A percentile compares a stretch with the other conserved stretches of the same genome.
These are phyloP conservation scores for Heliopora coerulea DNA, from an alignment of 92 coral and sea anemone genomes.

Conservation along the genomic window DNA sequence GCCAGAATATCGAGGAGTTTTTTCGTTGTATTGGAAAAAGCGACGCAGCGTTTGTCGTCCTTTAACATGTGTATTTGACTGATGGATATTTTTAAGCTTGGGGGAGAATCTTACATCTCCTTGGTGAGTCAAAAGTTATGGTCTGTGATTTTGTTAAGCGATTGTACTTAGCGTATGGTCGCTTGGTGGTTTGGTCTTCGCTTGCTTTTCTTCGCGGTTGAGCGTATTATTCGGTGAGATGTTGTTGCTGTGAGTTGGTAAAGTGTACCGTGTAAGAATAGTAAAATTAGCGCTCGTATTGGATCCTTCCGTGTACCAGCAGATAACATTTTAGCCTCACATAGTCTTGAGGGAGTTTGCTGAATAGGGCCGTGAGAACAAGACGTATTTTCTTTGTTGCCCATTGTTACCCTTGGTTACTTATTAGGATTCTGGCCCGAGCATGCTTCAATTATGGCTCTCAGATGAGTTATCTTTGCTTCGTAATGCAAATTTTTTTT, in stretches of 20 bases:
- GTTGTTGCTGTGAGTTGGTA: neutral
- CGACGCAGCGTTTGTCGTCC: neutral
- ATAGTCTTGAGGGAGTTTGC: too few relatives aligned
- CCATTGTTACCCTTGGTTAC: too few relatives aligned
- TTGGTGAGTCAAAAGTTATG: conserved; percentile 12
- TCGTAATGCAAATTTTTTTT: too few relatives aligned
- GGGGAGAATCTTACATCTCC: conserved; percentile 22
- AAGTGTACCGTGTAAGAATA: too few relatives aligned
- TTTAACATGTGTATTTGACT: neutral
- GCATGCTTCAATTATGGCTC: too few relatives aligned
- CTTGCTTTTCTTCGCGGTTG: neutral
- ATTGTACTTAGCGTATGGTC: neutral
- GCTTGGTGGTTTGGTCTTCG: neutral
- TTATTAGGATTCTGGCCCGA: too few relatives aligned
- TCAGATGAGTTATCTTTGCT: too few relatives aligned
- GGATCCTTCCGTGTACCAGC: too few relatives aligned
- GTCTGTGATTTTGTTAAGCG: neutral
- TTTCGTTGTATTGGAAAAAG: neutral
- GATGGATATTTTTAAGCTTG: conserved; percentile 16
- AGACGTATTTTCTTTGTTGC: too few relatives aligned
- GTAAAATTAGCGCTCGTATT: too few relatives aligned
- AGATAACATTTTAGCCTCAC: too few relatives aligned
- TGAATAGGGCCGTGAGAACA: too few relatives aligned
- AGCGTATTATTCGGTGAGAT: neutral
- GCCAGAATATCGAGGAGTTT: neutral